phyloP scores from a whole-genome alignment of 64 coral and sea anemone species.

The Pachyseris speciosa region DNA sequence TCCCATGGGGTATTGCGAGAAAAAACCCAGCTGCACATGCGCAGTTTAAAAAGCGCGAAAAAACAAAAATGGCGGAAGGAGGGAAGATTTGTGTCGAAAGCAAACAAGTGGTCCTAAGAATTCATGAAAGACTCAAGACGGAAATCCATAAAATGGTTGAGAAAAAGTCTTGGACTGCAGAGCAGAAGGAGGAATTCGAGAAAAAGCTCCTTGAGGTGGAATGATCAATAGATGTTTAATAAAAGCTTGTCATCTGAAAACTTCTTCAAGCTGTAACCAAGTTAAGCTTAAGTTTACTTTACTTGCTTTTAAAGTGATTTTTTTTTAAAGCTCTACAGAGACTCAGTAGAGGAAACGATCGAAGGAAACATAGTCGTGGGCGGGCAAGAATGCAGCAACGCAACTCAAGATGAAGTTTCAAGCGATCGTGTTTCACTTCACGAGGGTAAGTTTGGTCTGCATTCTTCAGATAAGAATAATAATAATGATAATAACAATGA shows the following conservation, averaged over 20 bases:
- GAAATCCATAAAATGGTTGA: slow-evolving; percentile 65
- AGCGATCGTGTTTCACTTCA: slow-evolving; percentile 18
- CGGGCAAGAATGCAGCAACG: slow-evolving; percentile 18
- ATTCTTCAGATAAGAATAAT: no score
- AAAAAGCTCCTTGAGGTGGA: slow-evolving; percentile 70
- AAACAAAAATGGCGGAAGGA: slow-evolving; percentile 95
- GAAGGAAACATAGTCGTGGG: slow-evolving; percentile 45
- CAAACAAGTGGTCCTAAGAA: slow-evolving; percentile 21
- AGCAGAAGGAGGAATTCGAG: slow-evolving; percentile 72
- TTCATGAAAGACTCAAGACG: slow-evolving; percentile 78
- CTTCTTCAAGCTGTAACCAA: no score
- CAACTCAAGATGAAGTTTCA: background rate
- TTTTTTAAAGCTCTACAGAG: slow-evolving; percentile 87
- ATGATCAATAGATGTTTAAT: background rate
- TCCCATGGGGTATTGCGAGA: background rate
- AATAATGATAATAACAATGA: no score
- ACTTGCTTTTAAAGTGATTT: no score
- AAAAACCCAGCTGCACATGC: slow-evolving; percentile 60
- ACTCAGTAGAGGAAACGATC: slow-evolving; percentile 78
- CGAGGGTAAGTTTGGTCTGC: background rate
- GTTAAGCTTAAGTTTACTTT: background rate
- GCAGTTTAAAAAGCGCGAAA: slow-evolving; percentile 78
- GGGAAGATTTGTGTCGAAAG: slow-evolving; percentile 45
- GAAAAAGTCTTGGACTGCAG: slow-evolving; percentile 57
- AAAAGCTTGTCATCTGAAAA: no score